Evolutionary conservation across 2,888 invertebrate genomes (phyloP).

Genomic region (Euzetes globulus): DNA sequence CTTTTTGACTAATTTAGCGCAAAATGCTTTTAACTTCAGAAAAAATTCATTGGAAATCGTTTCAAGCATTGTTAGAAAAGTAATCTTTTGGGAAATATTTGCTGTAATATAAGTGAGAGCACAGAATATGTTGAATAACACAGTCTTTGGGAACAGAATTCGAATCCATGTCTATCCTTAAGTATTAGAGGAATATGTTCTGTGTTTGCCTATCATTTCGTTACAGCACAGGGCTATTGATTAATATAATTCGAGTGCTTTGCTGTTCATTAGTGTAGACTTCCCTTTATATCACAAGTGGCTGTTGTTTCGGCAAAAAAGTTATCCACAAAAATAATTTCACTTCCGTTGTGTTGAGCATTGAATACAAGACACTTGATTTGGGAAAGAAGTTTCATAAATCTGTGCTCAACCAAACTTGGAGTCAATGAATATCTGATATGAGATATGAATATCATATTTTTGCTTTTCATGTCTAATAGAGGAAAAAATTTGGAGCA

Average conservation of each 20-base stretch:
- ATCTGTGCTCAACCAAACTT: background rate
- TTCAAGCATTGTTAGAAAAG: background rate
- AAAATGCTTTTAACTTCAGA: constrained; percentile 6
- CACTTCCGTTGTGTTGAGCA: background rate
- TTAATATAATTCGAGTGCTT: constrained; percentile 20
- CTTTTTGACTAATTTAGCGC: constrained; percentile 21
- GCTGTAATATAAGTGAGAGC: background rate
- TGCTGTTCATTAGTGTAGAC: constrained; percentile 5
- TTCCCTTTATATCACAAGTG: background rate
- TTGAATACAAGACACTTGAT: background rate
- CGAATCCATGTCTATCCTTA: background rate
- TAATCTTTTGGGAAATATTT: constrained; percentile 21
- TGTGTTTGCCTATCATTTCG: background rate
- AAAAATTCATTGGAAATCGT: constrained; percentile 27
- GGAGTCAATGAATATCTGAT: background rate
- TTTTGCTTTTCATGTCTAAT: background rate
- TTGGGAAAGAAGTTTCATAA: background rate
- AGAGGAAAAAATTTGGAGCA: background rate
- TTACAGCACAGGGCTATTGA: constrained; percentile 3
- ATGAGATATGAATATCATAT: constrained; percentile 2
- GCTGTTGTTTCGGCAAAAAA: background rate
- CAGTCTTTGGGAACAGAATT: background rate
- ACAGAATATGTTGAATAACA: background rate
- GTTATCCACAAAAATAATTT: background rate
- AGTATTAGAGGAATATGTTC: background rate